A percentile compares a stretch with the other conserved stretches of the same genome.
Evolutionary conservation across 2,888 invertebrate genomes (phyloP).

Genomic region (Eilema depressum): DNA sequence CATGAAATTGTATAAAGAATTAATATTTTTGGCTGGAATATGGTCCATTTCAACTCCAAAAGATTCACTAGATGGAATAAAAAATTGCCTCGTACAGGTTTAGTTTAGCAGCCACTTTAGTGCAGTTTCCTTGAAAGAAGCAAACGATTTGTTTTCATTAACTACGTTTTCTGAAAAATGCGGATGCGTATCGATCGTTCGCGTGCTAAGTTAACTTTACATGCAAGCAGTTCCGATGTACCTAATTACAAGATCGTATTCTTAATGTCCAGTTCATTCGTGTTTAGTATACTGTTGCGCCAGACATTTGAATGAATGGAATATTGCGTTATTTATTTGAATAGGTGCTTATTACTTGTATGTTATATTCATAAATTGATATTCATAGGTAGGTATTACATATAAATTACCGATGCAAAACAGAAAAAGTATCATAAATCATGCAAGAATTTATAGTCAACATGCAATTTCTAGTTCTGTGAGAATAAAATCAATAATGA

Average conservation of each 20-base stretch:
- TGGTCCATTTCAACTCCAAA: too few relatives aligned
- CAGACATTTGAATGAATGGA: background rate
- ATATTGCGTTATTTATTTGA: background rate
- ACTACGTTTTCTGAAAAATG: constrained; percentile 60
- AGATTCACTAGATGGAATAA: too few relatives aligned
- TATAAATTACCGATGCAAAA: too few relatives aligned
- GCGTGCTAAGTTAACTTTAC: constrained; percentile 15
- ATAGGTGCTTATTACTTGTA: background rate
- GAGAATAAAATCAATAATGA: too few relatives aligned
- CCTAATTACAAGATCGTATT: constrained; percentile 41
- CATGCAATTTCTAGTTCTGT: too few relatives aligned
- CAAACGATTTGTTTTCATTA: constrained; percentile 55
- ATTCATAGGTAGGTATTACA: too few relatives aligned
- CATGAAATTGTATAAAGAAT: too few relatives aligned
- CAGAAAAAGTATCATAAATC: too few relatives aligned
- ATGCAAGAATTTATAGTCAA: too few relatives aligned
- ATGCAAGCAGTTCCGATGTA: constrained; percentile 34
- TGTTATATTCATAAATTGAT: background rate
- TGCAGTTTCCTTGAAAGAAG: constrained; percentile 17
- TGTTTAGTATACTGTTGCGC: background rate
- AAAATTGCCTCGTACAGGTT: too few relatives aligned
- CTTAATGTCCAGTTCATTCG: constrained; percentile 33
- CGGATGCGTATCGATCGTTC: constrained; percentile 52
- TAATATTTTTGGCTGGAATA: too few relatives aligned
- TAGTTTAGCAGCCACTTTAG: background rate